phyloP scores from a whole-genome alignment of 2,113 vertebrate species.

The Sula dactylatra region DNA sequence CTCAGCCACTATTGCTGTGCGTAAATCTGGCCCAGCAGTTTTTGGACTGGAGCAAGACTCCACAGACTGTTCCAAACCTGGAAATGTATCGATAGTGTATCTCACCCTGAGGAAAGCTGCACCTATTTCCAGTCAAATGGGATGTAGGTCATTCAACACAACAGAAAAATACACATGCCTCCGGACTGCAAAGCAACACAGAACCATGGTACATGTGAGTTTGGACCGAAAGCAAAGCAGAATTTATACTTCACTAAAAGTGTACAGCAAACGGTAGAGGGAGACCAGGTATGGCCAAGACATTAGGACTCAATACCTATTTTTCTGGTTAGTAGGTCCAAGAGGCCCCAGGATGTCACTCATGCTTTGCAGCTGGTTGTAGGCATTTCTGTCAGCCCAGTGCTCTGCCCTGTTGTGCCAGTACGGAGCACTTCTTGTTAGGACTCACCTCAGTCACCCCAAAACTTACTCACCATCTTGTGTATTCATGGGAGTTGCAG shows the following conservation, averaged over 20 bases:
- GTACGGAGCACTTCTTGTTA: neutral
- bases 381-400: neutral
- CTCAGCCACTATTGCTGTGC: neutral
- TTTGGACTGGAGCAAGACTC: neutral
- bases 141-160: neutral
- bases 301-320: neutral
- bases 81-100: neutral
- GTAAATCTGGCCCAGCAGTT: neutral
- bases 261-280: neutral
- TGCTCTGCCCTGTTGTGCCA: neutral
- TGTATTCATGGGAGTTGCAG: neutral
- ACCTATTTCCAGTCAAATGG: neutral
- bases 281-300: neutral
- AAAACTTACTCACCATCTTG: neutral
- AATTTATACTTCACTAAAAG: neutral
- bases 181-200: neutral
- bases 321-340: neutral
- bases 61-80: neutral
- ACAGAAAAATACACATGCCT: neutral
- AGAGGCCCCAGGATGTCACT: neutral
- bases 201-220: neutral
- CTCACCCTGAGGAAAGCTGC: neutral
- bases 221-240: neutral
- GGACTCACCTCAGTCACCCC: neutral
- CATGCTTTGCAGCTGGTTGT: neutral